Evolutionary conservation across 2,888 invertebrate genomes (phyloP).

Genomic region (Mesoligia furuncula): DNA sequence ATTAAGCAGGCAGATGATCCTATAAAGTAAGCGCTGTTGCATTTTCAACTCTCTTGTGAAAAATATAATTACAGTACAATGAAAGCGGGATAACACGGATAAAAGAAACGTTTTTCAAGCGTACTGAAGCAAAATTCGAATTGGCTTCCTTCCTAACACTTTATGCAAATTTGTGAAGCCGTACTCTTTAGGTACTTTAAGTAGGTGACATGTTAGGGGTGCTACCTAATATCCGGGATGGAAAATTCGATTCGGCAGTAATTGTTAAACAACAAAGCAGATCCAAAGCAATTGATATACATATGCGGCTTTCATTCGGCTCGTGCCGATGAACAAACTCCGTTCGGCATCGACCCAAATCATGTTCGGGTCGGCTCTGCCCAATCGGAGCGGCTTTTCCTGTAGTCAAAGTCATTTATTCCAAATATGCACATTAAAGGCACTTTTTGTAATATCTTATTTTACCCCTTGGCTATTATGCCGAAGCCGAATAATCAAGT

Average conservation of each 20-base stretch:
- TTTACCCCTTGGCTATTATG: not conserved
- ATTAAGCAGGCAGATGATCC: constrained; percentile 10
- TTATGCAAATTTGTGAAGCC: constrained; percentile 28
- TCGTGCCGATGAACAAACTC: not conserved
- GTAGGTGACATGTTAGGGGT: not conserved
- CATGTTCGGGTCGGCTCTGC: too few relatives aligned
- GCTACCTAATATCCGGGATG: not conserved
- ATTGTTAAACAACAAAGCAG: not conserved
- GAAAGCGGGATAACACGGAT: not conserved
- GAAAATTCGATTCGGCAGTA: not conserved
- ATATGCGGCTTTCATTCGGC: not conserved
- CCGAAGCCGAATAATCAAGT: not conserved
- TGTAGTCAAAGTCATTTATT: too few relatives aligned
- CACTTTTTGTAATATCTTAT: not conserved
- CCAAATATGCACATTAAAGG: too few relatives aligned
- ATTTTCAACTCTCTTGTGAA: not conserved
- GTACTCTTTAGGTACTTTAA: not conserved
- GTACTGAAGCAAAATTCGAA: not conserved
- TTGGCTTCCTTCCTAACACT: not conserved
- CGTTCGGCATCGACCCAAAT: not conserved
- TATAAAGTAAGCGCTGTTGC: not conserved
- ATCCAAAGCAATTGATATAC: too few relatives aligned
- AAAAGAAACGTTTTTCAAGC: not conserved
- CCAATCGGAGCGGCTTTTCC: too few relatives aligned
- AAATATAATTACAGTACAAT: constrained; percentile 1